Evolutionary conservation across 2,797 vertebrate genomes (phyloP).

Genomic region (Cynodonichthys magdalenae): DNA sequence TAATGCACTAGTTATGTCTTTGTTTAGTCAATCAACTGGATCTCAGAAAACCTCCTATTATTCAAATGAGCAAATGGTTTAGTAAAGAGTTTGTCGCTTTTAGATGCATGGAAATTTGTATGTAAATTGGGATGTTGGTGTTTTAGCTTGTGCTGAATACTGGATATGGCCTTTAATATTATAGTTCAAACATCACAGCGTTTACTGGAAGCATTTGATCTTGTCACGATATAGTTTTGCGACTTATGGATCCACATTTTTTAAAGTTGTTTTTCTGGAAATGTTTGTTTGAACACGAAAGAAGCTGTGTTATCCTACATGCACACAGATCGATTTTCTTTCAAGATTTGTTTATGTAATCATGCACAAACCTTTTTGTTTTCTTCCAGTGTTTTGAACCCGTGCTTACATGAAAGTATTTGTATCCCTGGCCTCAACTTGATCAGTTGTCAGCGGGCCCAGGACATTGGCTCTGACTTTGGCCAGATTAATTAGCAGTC

Average conservation of each 20-base stretch:
- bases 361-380: not conserved
- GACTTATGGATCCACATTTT: not conserved
- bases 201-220: constrained; percentile 54
- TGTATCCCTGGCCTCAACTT: constrained; percentile 46
- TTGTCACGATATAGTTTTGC: constrained; percentile 41
- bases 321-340: constrained; percentile 4
- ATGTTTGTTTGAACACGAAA: not conserved
- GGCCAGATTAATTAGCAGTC: constrained; percentile 77
- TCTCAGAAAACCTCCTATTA: constrained; percentile 73
- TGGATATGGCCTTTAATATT: constrained; percentile 67
- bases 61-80: constrained; percentile 74
- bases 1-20: constrained; percentile 80
- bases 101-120: constrained; percentile 77
- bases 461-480: constrained; percentile 73
- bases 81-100: constrained; percentile 70
- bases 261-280: not conserved
- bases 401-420: constrained; percentile 20
- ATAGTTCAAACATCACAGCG: constrained; percentile 63
- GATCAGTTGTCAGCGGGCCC: constrained; percentile 54
- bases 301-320: not conserved
- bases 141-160: constrained; percentile 65
- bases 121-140: constrained; percentile 78
- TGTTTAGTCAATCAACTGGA: constrained; percentile 77
- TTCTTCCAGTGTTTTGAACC: not conserved
- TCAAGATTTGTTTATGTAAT: not conserved